phyloP scores from a whole-genome alignment of 2,888 invertebrate species.

The Meta bourneti region DNA sequence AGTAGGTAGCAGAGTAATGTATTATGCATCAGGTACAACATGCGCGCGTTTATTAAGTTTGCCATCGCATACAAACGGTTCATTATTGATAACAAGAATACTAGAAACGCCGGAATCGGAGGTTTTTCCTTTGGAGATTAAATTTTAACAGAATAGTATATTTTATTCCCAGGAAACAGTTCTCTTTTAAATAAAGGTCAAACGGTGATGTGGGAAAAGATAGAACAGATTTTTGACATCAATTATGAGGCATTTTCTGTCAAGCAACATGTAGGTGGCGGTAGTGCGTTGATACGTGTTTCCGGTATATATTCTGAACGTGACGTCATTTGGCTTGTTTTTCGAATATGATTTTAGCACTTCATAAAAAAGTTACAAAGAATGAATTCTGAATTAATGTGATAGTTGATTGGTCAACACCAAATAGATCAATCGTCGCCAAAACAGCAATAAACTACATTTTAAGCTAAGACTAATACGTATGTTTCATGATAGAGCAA shows the following conservation, averaged over 20 bases:
- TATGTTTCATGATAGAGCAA: too few species aligned
- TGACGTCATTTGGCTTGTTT: too few species aligned
- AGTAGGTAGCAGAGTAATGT: constrained; percentile 12
- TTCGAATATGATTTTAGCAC: too few species aligned
- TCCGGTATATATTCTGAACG: too few species aligned
- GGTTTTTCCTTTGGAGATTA: neutral
- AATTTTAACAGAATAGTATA: neutral
- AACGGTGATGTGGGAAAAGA: neutral
- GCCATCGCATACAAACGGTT: neutral
- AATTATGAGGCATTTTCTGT: neutral
- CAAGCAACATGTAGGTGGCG: too few species aligned
- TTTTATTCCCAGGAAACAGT: neutral
- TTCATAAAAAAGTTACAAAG: too few species aligned
- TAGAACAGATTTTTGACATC: neutral
- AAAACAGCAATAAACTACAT: too few species aligned
- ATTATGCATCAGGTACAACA: neutral
- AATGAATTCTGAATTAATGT: too few species aligned
- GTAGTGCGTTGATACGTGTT: too few species aligned
- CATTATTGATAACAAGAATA: constrained; percentile 16
- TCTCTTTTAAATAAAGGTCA: neutral
- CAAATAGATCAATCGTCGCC: too few species aligned
- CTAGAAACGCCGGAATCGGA: neutral
- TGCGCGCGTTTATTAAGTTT: neutral
- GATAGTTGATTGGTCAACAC: too few species aligned
- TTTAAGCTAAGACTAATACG: too few species aligned